Conservation (phyloP, 2,797 vertebrate genomes). For the Chelmon rostratus region DNA sequence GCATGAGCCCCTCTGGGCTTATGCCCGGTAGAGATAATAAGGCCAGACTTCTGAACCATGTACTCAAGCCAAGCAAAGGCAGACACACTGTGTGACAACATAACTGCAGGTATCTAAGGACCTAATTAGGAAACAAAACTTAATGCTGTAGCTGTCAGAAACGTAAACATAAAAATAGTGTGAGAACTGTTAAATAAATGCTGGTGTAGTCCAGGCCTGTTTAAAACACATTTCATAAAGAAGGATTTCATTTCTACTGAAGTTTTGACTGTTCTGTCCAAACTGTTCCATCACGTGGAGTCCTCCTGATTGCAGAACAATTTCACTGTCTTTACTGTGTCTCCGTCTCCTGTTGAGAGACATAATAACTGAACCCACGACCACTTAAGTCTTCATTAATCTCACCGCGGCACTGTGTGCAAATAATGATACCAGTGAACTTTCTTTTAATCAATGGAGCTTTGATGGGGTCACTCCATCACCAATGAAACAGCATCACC, state of each 20-base stretch:
- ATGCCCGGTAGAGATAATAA: too few relatives aligned
- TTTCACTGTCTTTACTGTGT: conserved; percentile 17
- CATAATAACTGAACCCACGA: conserved; percentile 10
- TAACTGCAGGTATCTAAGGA: conserved; percentile 11
- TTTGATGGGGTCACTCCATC: conserved; percentile 40
- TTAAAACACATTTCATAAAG: conserved; percentile 11
- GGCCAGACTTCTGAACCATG: not conserved
- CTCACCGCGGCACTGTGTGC: conserved; percentile 10
- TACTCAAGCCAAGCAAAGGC: not conserved
- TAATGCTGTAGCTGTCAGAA: not conserved
- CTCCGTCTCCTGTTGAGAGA: conserved; percentile 8
- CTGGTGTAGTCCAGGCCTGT: not conserved
- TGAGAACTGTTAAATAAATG: not conserved
- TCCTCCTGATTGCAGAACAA: conserved; percentile 8
- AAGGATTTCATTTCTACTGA: not conserved
- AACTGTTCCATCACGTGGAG: conserved; percentile 10
- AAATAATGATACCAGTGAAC: conserved; percentile 35
- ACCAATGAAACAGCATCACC: conserved; percentile 6
- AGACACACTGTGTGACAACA: not conserved
- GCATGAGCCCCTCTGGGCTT: too few relatives aligned
- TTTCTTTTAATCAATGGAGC: conserved; percentile 34
- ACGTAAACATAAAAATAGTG: conserved; percentile 4
- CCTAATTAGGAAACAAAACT: not conserved
- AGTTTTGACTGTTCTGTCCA: conserved; percentile 5
- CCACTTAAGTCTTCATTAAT: conserved; percentile 42